Conservation (phyloP, 2,888 invertebrate species). For the Drosophila tanythrix region DNA sequence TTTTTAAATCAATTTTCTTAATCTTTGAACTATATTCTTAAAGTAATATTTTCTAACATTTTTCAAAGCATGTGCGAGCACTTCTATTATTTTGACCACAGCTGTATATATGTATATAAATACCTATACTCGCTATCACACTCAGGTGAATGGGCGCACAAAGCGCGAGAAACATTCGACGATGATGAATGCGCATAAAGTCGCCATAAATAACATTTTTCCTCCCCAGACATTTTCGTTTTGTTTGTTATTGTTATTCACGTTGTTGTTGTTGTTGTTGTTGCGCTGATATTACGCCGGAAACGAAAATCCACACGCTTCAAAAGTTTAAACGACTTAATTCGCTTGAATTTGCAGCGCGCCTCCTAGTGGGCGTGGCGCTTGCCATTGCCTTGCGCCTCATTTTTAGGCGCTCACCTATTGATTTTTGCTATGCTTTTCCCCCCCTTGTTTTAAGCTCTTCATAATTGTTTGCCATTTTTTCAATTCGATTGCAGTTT, state of each 20-base stretch:
- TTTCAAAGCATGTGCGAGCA: background rate
- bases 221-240: constrained; percentile 50
- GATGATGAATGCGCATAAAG: constrained; percentile 77
- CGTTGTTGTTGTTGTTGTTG: constrained; percentile 25
- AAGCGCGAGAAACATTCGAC: constrained; percentile 32
- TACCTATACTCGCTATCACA: constrained; percentile 7
- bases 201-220: constrained; percentile 70
- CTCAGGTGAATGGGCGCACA: constrained; percentile 8
- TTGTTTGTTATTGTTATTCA: constrained; percentile 40
- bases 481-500: constrained; percentile 25
- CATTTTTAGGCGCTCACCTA: constrained; percentile 39
- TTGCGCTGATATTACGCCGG: constrained; percentile 62
- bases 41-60: background rate
- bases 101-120: background rate
- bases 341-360: constrained; percentile 57
- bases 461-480: constrained; percentile 45
- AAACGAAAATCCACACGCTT: constrained; percentile 76
- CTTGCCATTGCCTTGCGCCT: constrained; percentile 3
- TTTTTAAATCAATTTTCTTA: background rate
- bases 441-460: constrained; percentile 22
- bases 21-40: background rate
- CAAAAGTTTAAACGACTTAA: constrained; percentile 77
- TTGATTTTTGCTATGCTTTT: constrained; percentile 28
- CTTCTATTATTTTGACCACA: background rate
- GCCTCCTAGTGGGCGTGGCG: constrained; percentile 34